Base-by-base conservation (phyloP, 1,140 invertebrate genomes). In the Aphaenogaster floridana region DNA sequence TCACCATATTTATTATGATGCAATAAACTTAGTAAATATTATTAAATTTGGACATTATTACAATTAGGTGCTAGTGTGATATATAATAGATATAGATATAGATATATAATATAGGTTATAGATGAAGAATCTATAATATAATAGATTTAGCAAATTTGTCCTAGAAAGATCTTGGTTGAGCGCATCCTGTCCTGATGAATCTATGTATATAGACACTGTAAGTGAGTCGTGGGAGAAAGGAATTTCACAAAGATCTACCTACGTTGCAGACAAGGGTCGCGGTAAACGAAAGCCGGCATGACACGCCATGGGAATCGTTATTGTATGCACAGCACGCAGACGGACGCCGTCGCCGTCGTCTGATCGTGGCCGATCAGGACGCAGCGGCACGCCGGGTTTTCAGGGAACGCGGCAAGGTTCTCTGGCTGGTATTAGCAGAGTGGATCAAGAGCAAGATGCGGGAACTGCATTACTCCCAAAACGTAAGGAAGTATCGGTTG, bases 301-400 rank as follows among this genome's bases (percentile, higher is more conserved):
- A 89, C 64, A 91, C 76, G 90, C 90, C 90, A 90, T 83, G 90
- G 90, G 80, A 91, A 89, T 89, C 88, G 69, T 91, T 90, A 54
- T 89, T 81, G 72, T 88, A 74, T 50, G 64, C 81, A 66, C 90
- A 74, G 28, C 52, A n/a, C 48, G 66, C 54, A 63, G 76, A 57
- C 21, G 36, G 71, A 86, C 90, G 88, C 76, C 74, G 68, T 39
- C 77, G 61, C 36, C 79, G 77, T 59, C 86, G 90, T 81, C 68
- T 83, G 88, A 88, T 87, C 88, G 66, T 86, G 90, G 81, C 74
- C 80, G 84, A 88, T 89, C 79, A 89, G 61, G 86, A 88, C 81
- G 71, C 61, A 68, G 64, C 83, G 39, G 48, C 88, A 52, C 77
- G 81, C 77, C 83, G 54, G 52, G 64, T 86, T 91, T 90, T 88